Evolutionary conservation across 64 coral and sea anemone genomes (phyloP).

Genomic region (Dendrophyllia cribrosa): DNA sequence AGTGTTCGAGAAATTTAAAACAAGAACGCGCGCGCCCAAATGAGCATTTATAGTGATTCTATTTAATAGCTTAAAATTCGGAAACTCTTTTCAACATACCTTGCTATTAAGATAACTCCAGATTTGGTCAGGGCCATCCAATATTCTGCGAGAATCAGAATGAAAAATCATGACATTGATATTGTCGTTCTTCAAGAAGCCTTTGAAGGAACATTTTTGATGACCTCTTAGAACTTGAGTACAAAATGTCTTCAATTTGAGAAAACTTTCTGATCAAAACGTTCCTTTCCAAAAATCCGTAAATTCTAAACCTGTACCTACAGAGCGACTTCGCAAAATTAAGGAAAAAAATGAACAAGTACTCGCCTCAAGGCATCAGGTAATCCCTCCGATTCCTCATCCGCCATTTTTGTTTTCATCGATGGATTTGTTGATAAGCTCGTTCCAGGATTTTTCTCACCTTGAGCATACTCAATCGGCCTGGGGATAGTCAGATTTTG

Average conservation of each 20-base stretch:
- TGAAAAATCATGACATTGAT: not conserved
- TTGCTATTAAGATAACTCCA: slow-evolving; percentile 12
- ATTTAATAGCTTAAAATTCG: not conserved
- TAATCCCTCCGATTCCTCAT: not conserved
- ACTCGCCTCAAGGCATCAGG: not conserved
- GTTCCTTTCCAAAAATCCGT: not conserved
- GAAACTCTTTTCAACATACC: not conserved
- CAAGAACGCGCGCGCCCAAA: not conserved
- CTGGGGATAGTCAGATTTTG: no score
- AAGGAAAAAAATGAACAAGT: not conserved
- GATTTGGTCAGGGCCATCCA: not conserved
- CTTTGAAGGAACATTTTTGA: not conserved
- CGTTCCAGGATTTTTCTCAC: slow-evolving; percentile 3
- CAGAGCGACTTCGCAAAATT: not conserved
- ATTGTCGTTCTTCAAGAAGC: not conserved
- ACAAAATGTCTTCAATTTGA: not conserved
- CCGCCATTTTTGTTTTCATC: slow-evolving; percentile 43
- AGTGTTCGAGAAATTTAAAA: no score
- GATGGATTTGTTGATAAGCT: not conserved
- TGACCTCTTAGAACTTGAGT: not conserved
- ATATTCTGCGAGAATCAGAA: not conserved
- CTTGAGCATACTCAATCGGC: not conserved
- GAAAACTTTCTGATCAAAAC: not conserved
- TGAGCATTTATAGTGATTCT: not conserved
- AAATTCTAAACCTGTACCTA: not conserved